Conservation (phyloP, 2,888 invertebrate species). For the Ormyrus thymus region DNA sequence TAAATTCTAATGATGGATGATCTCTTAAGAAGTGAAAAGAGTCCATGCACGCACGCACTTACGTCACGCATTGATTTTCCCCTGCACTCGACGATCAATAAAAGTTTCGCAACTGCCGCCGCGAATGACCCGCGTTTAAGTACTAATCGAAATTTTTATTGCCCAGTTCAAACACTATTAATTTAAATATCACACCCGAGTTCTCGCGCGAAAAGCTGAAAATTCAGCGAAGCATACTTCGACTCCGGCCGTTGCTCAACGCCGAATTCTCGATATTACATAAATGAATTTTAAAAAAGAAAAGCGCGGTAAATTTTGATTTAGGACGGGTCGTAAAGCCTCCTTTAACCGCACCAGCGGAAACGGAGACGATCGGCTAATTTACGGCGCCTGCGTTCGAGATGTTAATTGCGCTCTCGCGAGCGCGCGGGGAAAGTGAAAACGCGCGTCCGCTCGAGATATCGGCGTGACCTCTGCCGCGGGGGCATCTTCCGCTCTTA, state of each 20-base stretch:
- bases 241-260: too few species aligned
- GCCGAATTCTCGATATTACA: too few species aligned
- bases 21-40: slow-evolving; percentile 47
- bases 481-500: too few species aligned
- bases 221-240: too few species aligned
- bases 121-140: background rate
- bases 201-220: too few species aligned
- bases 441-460: slow-evolving; percentile 20
- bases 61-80: slow-evolving; percentile 29
- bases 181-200: too few species aligned
- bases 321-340: too few species aligned
- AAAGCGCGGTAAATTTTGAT: too few species aligned
- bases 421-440: slow-evolving; percentile 36
- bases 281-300: too few species aligned
- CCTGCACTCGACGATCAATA: slow-evolving; percentile 36
- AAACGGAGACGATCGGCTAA: background rate
- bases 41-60: slow-evolving; percentile 8
- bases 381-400: slow-evolving; percentile 29
- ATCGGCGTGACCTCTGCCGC: background rate
- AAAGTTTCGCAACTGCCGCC: slow-evolving; percentile 26
- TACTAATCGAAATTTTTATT: background rate
- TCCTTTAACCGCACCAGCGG: too few species aligned
- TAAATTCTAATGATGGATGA: slow-evolving; percentile 45
- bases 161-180: too few species aligned
- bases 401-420: slow-evolving; percentile 30